Base-by-base conservation (phyloP, 1,140 invertebrate genomes). In the Papilio xuthus region DNA sequence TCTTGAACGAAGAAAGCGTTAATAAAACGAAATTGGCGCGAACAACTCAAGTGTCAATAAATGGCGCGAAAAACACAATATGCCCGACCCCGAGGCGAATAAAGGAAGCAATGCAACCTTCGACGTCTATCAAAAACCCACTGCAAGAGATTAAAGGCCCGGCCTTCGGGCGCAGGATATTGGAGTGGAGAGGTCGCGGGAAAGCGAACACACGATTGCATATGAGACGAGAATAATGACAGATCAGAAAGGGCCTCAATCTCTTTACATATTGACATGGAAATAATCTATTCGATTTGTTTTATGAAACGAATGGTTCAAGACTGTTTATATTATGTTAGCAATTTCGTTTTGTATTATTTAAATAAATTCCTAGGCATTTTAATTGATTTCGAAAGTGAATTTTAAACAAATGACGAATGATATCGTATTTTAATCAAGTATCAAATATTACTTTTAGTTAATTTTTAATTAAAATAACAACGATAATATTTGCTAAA, bases 61-160 rank as follows among this genome's bases (percentile, higher is more conserved):
- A 73, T 50, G 71, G 71, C 42, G 71, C 42, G 71, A 73, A 73
- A 72, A 73, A 71, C 32, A 71, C 69, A 71, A 71, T 71, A 42
- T 42, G 32, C n/a, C 37, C 37, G 37, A 71, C 69, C 69, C 69
- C 18, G 41, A 47, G 18, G 37, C 37, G 42, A 44, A 73, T 73
- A 50, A 73, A 47, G 41, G 71, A 47, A 73, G 7, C 42, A 23
- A 73, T 73, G 71, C 71, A 73, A 73, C 71, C 71, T 73, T 73
- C 71, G 20, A 47, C 42, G 71, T 73, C 69, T 47, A 47, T 73
- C 71, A 73, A 73, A 73, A 13, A 47, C 71, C 2, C 71, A 15
- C 42, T 73, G 71, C 71, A 73, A 73, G 71, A 73, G 71, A 73
- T 73, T 73, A 73, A 73, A 47, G 12, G 12, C 37, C 13, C 42